phyloP scores from a whole-genome alignment of 2,797 vertebrate genomes.

The Aphelocoma californica region DNA sequence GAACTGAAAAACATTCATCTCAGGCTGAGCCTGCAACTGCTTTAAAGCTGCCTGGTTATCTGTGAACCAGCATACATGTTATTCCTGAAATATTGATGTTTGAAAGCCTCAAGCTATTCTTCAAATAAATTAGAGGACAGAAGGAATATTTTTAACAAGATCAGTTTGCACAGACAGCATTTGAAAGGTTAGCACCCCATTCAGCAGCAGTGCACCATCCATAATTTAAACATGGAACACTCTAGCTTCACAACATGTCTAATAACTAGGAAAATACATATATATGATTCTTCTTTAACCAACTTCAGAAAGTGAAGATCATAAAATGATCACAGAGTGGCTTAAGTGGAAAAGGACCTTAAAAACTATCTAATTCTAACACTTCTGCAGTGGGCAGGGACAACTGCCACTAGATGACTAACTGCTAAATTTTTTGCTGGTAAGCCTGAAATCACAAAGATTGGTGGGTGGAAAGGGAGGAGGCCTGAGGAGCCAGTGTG shows the following conservation, averaged over 20 bases:
- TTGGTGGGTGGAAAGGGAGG: neutral
- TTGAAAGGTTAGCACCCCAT: neutral
- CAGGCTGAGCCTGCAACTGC: neutral
- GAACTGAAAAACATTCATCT: neutral
- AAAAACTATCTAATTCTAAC: neutral
- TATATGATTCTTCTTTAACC: neutral
- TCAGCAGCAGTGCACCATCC: neutral
- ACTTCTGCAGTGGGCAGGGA: neutral
- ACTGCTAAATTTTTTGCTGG: neutral
- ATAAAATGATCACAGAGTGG: neutral
- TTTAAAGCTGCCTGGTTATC: neutral
- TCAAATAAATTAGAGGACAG: neutral
- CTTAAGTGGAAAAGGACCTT: neutral
- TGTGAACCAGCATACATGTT: neutral
- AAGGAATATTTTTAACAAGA: neutral
- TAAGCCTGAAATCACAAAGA: neutral
- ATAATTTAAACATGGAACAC: neutral
- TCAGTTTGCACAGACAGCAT: neutral
- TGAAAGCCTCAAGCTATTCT: neutral
- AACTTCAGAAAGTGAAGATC: neutral
- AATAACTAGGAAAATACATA: neutral
- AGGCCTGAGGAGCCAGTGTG: neutral
- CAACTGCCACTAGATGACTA: neutral
- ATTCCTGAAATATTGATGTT: neutral
- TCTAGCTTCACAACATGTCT: neutral